Evolutionary conservation across 2,888 invertebrate genomes (phyloP).

Genomic region (Scelioninae gen. 1): DNA sequence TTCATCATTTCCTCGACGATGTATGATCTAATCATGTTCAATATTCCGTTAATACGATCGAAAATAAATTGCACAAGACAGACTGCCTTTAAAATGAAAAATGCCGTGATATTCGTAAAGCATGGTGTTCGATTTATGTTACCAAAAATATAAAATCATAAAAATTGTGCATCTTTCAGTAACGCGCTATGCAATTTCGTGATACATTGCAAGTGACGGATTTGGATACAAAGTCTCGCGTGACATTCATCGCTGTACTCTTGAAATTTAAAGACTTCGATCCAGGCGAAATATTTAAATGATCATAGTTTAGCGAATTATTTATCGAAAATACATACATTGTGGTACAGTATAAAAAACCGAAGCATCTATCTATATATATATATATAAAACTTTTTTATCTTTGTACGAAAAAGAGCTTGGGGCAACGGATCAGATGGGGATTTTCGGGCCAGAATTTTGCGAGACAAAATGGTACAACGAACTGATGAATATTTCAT

Average conservation of each 20-base stretch:
- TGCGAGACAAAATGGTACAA: slow-evolving; percentile 8
- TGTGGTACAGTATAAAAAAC: no score
- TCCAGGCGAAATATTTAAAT: neutral
- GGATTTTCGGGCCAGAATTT: neutral
- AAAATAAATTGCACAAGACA: neutral
- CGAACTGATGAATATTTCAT: slow-evolving; percentile 43
- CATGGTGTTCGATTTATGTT: neutral
- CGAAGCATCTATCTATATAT: no score
- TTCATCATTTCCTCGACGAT: slow-evolving; percentile 17
- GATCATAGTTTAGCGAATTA: no score
- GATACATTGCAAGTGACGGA: slow-evolving; percentile 5
- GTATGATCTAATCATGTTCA: neutral
- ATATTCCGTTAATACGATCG: neutral
- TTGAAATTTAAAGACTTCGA: neutral
- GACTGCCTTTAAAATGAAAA: neutral
- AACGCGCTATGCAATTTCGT: slow-evolving; percentile 11
- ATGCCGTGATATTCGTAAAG: neutral
- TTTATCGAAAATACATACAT: no score
- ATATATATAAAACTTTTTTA: neutral
- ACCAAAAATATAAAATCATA: slow-evolving; percentile 7
- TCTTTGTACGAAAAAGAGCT: neutral
- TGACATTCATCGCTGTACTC: slow-evolving; percentile 11
- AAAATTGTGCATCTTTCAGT: no score
- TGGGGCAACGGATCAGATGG: neutral
- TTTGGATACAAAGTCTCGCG: slow-evolving; percentile 7